These are phyloP conservation scores for Tragelaphus imberbis DNA, from an alignment of 2,113 vertebrate genomes.

Conservation along the genomic window DNA sequence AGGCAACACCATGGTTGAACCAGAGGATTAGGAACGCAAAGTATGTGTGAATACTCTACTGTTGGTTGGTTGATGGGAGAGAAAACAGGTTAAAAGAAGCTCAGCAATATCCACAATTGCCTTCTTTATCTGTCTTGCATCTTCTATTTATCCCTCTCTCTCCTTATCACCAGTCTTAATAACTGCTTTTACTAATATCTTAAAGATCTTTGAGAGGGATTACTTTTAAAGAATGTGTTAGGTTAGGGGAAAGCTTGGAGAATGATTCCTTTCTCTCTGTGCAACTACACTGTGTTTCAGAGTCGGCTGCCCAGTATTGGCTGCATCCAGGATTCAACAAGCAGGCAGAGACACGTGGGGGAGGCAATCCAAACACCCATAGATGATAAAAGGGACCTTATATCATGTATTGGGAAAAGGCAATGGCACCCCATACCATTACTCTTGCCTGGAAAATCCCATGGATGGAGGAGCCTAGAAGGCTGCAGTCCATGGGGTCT, in stretches of 20 bases:
- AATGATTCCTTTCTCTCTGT: not conserved
- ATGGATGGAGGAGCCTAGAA: no score
- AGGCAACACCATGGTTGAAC: not conserved
- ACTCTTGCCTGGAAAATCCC: no score
- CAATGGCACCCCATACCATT: accelerated
- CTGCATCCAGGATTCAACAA: not conserved
- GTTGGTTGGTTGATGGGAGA: not conserved
- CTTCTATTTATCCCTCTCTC: not conserved
- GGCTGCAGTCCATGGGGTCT: no score
- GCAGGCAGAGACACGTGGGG: accelerated
- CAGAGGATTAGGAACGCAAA: not conserved
- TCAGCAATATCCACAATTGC: not conserved
- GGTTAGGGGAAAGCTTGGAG: not conserved
- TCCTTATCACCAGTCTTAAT: not conserved
- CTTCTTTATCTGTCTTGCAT: not conserved
- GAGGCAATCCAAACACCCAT: not conserved
- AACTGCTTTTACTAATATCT: not conserved
- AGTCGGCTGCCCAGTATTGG: not conserved
- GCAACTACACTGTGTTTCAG: not conserved
- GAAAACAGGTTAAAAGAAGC: not conserved
- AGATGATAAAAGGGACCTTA: not conserved
- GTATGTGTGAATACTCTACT: not conserved
- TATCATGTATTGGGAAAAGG: accelerated
- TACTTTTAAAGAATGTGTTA: not conserved
- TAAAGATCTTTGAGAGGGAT: not conserved